Evolutionary conservation across 1,140 invertebrate genomes (phyloP).

Genomic region (Neodiprion pinetum): DNA sequence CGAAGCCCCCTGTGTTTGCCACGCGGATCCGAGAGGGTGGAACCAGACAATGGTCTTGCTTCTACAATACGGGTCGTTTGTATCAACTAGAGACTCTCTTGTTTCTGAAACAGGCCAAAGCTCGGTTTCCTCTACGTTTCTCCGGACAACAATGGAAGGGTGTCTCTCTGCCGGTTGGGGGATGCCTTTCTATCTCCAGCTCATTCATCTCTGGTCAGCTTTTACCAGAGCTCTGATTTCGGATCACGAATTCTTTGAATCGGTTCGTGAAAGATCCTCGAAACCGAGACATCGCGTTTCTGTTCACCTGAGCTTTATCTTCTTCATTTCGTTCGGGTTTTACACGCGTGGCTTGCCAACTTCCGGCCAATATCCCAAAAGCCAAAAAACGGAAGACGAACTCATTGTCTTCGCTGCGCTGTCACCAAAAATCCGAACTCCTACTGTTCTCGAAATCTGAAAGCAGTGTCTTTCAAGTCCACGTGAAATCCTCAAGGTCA

Average conservation of each 20-base stretch:
- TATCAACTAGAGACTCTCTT: constrained; percentile 1
- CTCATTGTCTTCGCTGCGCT: too few species aligned
- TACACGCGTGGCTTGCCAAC: too few species aligned
- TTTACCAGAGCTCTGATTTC: not conserved
- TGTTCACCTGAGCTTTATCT: too few species aligned
- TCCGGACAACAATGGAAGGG: not conserved
- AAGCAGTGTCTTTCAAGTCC: too few species aligned
- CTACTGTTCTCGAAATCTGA: too few species aligned
- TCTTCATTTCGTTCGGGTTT: too few species aligned
- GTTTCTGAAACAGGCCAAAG: not conserved
- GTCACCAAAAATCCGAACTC: too few species aligned
- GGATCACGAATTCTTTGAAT: not conserved
- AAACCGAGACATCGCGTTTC: too few species aligned
- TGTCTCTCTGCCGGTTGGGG: not conserved
- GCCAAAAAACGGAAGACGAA: too few species aligned
- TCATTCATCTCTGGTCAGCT: not conserved
- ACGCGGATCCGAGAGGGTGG: not conserved
- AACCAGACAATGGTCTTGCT: not conserved
- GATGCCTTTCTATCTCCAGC: not conserved
- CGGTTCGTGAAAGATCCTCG: too few species aligned
- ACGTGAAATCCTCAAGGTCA: too few species aligned
- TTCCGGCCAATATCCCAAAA: too few species aligned
- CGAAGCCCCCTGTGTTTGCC: not conserved
- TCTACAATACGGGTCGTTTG: constrained; percentile 3
- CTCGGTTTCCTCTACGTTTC: not conserved